Percentiles rank a stretch among this genome's conserved stretches.
These are phyloP conservation scores for Oncopeltus fasciatus DNA, from an alignment of 1,140 invertebrate genomes.

Conservation along the genomic window DNA sequence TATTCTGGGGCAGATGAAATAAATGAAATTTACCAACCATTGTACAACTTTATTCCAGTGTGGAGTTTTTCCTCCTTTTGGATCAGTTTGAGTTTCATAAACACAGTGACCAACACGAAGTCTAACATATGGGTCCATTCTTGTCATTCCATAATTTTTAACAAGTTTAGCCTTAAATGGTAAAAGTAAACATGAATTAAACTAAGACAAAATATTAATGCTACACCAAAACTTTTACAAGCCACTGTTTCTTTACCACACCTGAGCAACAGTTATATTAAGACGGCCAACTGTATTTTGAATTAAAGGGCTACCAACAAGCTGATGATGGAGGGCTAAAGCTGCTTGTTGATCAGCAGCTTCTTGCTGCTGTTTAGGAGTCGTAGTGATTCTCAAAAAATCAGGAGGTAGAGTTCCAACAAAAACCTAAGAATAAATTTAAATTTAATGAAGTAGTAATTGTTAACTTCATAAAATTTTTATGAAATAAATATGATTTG, in stretches of 20 bases:
- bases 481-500: too few species aligned
- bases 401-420: slow-evolving; percentile 65
- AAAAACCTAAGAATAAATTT: slow-evolving; percentile 40
- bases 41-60: slow-evolving; percentile 88
- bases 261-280: slow-evolving; percentile 68
- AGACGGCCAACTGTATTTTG: slow-evolving; percentile 55
- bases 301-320: slow-evolving; percentile 37
- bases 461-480: too few species aligned
- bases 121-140: slow-evolving; percentile 94
- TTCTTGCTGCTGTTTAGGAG: slow-evolving; percentile 44
- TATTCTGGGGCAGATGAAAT: too few species aligned
- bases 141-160: slow-evolving; percentile 91
- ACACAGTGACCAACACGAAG: slow-evolving; percentile 79
- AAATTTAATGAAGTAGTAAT: not conserved
- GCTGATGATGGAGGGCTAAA: slow-evolving; percentile 62
- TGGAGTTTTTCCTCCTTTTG: slow-evolving; percentile 90
- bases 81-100: slow-evolving; percentile 87
- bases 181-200: not conserved
- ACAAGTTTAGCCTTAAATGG: slow-evolving; percentile 62
- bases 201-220: too few species aligned
- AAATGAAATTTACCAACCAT: slow-evolving; percentile 41
- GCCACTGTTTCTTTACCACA: too few species aligned
- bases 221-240: too few species aligned
- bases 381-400: slow-evolving; percentile 54
- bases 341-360: slow-evolving; percentile 67